These are phyloP conservation scores for Campylorhamphus procurvoides DNA, from an alignment of 2,113 vertebrate genomes.

Conservation along the genomic window DNA sequence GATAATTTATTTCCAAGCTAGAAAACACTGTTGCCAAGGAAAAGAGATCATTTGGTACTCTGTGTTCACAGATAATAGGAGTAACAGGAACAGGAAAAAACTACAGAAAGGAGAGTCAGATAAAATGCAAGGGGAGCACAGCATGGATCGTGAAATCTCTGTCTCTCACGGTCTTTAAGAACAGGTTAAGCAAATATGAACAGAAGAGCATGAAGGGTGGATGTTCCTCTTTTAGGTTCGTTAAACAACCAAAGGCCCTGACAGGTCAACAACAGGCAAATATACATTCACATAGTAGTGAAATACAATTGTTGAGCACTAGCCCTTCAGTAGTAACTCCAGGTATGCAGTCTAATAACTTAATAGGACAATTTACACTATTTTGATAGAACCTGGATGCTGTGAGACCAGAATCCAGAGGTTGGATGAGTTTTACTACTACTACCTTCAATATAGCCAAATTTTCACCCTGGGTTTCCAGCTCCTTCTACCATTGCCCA, in stretches of 20 bases:
- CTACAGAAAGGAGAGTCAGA: background rate
- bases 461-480: background rate
- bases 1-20: background rate
- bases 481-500: background rate
- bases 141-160: background rate
- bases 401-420: background rate
- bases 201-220: background rate
- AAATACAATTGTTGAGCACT: background rate
- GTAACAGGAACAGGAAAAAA: background rate
- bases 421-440: background rate
- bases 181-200: background rate
- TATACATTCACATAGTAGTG: background rate
- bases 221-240: background rate
- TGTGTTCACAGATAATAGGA: fast-evolving
- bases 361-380: background rate
- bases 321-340: background rate
- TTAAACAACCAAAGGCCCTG: background rate
- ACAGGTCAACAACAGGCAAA: background rate
- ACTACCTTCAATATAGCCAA: background rate
- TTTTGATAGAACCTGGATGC: background rate
- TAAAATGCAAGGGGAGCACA: background rate
- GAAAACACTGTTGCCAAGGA: background rate
- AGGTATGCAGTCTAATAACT: background rate
- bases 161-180: background rate
- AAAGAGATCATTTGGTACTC: background rate